Base-by-base conservation (phyloP, 2,113 vertebrate species). In the Pitta sordida region DNA sequence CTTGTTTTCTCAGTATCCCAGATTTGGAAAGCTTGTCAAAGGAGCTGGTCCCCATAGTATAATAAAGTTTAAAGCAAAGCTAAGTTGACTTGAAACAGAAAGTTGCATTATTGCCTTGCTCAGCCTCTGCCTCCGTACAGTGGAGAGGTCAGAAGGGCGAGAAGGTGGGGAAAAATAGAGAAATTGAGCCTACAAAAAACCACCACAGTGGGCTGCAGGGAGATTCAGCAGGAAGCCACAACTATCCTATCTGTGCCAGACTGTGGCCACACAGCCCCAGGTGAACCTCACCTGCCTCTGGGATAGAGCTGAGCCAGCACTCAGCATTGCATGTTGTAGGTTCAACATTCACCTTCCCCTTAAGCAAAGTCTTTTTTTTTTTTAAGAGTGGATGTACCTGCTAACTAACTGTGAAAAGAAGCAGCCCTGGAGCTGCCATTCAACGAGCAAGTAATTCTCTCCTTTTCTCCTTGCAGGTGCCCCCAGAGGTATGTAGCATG, bases 401-500 rank as follows among this genome's bases (percentile, higher is more conserved):
- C 32, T n/a, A 39, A 59, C 8, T 36, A 52, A 10, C 4, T 3
- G 9, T 88, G 91, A 36, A 23, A 87, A 84, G 32, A 13, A 55
- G 24, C 6, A 71, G 63, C 53, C 59, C 32, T 62, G 63, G 63
- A 62, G 34, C 32, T 58, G 59, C 43, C 36, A 12, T 36, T 75
- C 80, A 76, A 21, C 7, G 22, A 23, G 17, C 23, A 82, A 44
- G 15, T 91, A 60, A 91, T 12, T 39, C n/a, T 55, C 12, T 89
- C 10, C 56, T 65, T 94, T 94, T 91, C 23, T 91, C 75, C 71
- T 63, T 82, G 83, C 97, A 98, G 98, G 97, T 98, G 69, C 98
- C 98, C 4, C 96, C 95, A 21, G 96, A 98, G 98, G 98, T 98
- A 97, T 3, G 97, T 97, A 86, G 6, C 67, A 29, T 15, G 4